Evolutionary conservation across 1,140 invertebrate genomes (phyloP), one percentile per base, ranked within the genome.

Genomic region (Phortica variegata): DNA sequence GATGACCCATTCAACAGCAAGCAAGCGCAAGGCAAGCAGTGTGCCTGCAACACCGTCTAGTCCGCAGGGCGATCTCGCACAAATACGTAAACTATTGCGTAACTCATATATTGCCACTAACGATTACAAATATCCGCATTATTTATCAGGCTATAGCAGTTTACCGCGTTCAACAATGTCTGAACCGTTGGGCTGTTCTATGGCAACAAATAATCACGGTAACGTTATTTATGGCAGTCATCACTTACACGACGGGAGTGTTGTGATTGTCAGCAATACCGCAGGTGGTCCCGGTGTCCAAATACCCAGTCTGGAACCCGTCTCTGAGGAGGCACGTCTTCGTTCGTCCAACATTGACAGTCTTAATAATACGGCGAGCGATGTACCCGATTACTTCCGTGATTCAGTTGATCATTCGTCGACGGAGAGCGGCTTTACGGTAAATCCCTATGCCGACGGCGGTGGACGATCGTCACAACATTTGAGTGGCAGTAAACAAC

Each of bases 31-130:
- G 80, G 87, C 89, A 5, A 88, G 86, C 40, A 90, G 88, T 72
- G 88, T 91, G 29, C 89, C 89, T 38, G 88, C 88, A 2, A 91
- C 89, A 2, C 88, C 89, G n/a, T 89, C 87, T 37, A 90, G 88
- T 37, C 88, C 88, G 2, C 71, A 76, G 37, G 71, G 68, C 15
- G 69, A 76, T 15, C 33, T 75, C n/a, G 58, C 61, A 31, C 65
- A 77, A 60, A 75, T 77, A 39, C 56, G 73, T 77, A 56, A 69
- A 47, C 21, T 42, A 49, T 46, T 38, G 3, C 7, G 1, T 4
- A 54, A 40, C 19, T 33, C 23, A 16, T 50, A 32, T 23, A 39
- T 49, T 16, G 10, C 21, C 21, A 18, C 12, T 37, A 41, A 7
- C 3, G 13, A 43, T 36, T 49, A 36, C 8, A 17, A 46, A 41